Conservation (phyloP, 2,113 vertebrate genomes). For the Capricornis sumatraensis region DNA sequence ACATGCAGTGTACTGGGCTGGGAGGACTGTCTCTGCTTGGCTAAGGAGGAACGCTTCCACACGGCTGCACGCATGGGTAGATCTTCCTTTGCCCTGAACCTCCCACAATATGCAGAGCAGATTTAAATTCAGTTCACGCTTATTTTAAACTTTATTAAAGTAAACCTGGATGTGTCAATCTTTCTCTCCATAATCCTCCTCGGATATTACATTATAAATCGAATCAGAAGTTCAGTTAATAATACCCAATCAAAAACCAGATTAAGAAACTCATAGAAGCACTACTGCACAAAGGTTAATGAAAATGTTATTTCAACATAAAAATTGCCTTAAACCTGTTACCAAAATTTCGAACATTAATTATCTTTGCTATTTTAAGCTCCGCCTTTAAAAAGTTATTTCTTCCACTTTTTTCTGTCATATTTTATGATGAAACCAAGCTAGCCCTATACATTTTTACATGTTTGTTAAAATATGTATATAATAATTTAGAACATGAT, state of each 20-base stretch:
- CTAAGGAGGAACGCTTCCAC: not conserved
- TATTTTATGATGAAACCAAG: not conserved
- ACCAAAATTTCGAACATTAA: slow-evolving; percentile 35
- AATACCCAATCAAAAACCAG: slow-evolving; percentile 37
- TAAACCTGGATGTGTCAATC: not conserved
- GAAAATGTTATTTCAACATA: slow-evolving; percentile 49
- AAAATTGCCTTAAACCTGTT: slow-evolving; percentile 37
- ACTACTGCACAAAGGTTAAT: slow-evolving; percentile 35
- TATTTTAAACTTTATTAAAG: slow-evolving; percentile 20
- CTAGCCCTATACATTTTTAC: not conserved
- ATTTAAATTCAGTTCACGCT: not conserved
- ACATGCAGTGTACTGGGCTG: rapidly evolving
- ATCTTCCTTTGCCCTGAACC: not conserved
- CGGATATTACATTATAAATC: slow-evolving; percentile 47
- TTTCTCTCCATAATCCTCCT: slow-evolving; percentile 37
- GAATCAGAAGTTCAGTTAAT: slow-evolving; percentile 43
- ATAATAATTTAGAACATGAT: not conserved
- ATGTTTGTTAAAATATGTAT: not conserved
- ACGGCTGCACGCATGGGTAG: rapidly evolving
- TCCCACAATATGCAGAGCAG: not conserved
- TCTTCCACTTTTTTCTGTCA: not conserved
- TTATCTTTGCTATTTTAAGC: slow-evolving; percentile 39
- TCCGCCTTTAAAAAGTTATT: not conserved
- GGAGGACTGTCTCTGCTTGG: not conserved
- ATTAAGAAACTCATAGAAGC: not conserved